Evolutionary conservation across 2,797 vertebrate genomes (phyloP).

Genomic region (Oophaga sylvatica): DNA sequence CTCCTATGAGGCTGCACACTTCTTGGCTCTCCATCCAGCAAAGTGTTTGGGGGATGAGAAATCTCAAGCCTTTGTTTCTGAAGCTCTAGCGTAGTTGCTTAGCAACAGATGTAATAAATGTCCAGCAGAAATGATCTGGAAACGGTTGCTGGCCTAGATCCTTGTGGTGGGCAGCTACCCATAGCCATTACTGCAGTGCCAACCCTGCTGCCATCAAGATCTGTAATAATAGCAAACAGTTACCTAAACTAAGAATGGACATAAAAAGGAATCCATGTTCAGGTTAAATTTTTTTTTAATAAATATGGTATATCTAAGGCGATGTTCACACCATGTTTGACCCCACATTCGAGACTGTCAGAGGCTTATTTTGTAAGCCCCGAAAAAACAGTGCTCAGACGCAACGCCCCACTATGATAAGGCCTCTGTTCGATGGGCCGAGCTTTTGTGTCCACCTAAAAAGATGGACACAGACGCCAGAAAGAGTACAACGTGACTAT

Average conservation of each 20-base stretch:
- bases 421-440: too few relatives aligned
- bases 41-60: slow-evolving; percentile 21
- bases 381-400: too few relatives aligned
- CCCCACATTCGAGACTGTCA: too few relatives aligned
- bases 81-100: slow-evolving; percentile 44
- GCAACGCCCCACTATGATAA: too few relatives aligned
- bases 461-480: too few relatives aligned
- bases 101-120: slow-evolving; percentile 52
- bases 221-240: too few relatives aligned
- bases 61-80: slow-evolving; percentile 43
- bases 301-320: too few relatives aligned
- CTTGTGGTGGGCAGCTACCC: slow-evolving; percentile 9
- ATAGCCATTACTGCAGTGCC: not conserved
- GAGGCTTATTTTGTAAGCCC: too few relatives aligned
- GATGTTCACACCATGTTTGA: too few relatives aligned
- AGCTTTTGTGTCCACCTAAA: too few relatives aligned
- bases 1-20: not conserved
- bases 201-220: slow-evolving; percentile 3
- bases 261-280: not conserved
- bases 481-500: too few relatives aligned
- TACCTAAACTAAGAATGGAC: not conserved
- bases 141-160: slow-evolving; percentile 5
- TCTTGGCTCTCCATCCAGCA: slow-evolving; percentile 33
- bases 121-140: slow-evolving; percentile 40
- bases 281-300: not conserved